Evolutionary conservation across 1,140 invertebrate genomes (phyloP).

Genomic region (Euwallacea similis): DNA sequence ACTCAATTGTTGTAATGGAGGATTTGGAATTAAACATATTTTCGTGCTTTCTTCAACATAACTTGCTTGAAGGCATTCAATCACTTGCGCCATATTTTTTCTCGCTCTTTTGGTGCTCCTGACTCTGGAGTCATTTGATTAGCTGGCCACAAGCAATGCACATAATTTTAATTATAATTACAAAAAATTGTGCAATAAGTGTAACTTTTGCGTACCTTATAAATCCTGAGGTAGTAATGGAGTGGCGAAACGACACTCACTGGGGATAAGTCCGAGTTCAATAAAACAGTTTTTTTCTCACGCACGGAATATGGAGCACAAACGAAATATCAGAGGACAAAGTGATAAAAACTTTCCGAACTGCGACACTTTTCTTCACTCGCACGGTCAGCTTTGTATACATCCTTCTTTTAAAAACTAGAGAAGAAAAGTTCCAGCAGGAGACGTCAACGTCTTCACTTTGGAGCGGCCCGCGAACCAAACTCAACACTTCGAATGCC

Average conservation of each 20-base stretch:
- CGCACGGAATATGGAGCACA: slow-evolving; percentile 52
- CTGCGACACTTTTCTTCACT: slow-evolving; percentile 52
- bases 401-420: slow-evolving; percentile 45
- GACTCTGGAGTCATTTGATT: too few relatives aligned
- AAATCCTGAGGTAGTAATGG: slow-evolving; percentile 14
- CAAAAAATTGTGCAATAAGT: not conserved
- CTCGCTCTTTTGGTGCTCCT: too few relatives aligned
- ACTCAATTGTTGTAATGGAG: too few relatives aligned
- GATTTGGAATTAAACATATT: too few relatives aligned
- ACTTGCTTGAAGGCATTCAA: too few relatives aligned
- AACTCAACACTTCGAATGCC: slow-evolving; percentile 33
- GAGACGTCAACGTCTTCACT: slow-evolving; percentile 32
- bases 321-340: slow-evolving; percentile 47
- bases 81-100: too few relatives aligned
- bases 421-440: slow-evolving; percentile 14
- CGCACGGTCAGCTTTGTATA: slow-evolving; percentile 53
- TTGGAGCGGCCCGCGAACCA: slow-evolving; percentile 37
- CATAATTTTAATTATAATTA: not conserved
- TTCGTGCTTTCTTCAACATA: too few relatives aligned
- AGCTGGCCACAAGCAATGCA: too few relatives aligned
- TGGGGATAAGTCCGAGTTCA: slow-evolving; percentile 26
- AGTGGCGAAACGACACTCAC: not conserved
- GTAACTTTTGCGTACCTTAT: not conserved
- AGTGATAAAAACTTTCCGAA: slow-evolving; percentile 46
- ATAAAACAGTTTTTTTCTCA: slow-evolving; percentile 54